Conservation (phyloP, 1,140 invertebrate genomes). For the Leptonema lineaticorne region DNA sequence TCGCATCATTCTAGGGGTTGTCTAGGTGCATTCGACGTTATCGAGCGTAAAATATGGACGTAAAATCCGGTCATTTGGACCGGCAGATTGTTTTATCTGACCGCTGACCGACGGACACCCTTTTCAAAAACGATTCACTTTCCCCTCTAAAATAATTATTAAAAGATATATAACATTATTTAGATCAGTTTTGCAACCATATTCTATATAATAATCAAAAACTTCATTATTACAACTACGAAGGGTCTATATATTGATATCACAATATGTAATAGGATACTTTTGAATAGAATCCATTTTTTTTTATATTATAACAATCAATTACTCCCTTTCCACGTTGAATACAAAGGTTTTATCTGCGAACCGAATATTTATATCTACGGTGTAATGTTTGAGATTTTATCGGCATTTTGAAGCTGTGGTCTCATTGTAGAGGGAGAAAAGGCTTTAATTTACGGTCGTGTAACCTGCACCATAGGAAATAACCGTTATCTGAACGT, state of each 20-base stretch:
- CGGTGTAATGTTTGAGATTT: not conserved
- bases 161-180: no score
- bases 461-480: conserved; percentile 14
- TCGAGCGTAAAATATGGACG: conserved; percentile 40
- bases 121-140: not conserved
- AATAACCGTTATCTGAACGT: conserved; percentile 11
- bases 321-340: not conserved
- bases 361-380: not conserved
- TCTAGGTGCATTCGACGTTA: no score
- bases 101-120: not conserved
- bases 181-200: no score
- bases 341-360: not conserved
- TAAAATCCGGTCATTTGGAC: conserved; percentile 40
- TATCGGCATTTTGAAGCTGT: not conserved
- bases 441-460: conserved; percentile 1
- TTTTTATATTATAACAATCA: no score
- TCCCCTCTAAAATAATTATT: conserved; percentile 23
- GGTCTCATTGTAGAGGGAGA: not conserved
- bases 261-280: no score
- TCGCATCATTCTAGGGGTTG: no score
- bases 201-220: no score
- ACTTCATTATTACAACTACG: no score
- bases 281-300: no score
- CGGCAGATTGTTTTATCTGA: conserved; percentile 31
- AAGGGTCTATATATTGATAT: no score